phyloP scores from a whole-genome alignment of 2,113 vertebrate species.

The Hepsetus odoe region DNA sequence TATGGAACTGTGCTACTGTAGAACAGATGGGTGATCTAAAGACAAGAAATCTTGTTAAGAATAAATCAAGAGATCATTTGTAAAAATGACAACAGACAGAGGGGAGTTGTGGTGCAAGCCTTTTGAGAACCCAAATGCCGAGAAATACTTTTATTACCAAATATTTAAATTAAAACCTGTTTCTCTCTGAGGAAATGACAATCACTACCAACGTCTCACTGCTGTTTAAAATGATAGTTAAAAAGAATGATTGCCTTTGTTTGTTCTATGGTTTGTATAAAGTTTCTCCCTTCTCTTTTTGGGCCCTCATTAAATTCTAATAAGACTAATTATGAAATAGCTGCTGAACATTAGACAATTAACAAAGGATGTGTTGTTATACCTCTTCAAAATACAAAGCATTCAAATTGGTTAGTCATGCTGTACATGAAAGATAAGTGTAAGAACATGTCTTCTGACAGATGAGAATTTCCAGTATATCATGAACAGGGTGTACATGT shows the following conservation, averaged over 20 bases:
- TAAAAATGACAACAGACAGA: conserved; percentile 50
- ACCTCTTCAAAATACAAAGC: not conserved
- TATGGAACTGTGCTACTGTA: conserved; percentile 29
- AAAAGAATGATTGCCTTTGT: conserved; percentile 57
- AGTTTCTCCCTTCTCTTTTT: conserved; percentile 54
- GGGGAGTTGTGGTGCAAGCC: not conserved
- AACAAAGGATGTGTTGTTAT: conserved; percentile 10
- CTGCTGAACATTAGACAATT: conserved; percentile 44
- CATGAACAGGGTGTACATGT: conserved; percentile 11
- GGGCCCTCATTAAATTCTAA: conserved; percentile 66
- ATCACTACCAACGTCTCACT: conserved; percentile 3
- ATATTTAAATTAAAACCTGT: conserved; percentile 23
- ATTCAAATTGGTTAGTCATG: not conserved
- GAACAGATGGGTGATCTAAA: conserved; percentile 25
- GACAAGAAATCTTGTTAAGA: conserved; percentile 21
- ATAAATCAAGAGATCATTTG: conserved; percentile 31
- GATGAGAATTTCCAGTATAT: conserved; percentile 54
- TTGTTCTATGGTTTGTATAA: conserved; percentile 45
- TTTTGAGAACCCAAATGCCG: not conserved
- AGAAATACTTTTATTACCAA: not conserved
- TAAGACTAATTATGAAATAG: conserved; percentile 52
- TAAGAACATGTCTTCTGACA: conserved; percentile 42
- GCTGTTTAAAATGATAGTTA: not conserved
- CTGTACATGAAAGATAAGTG: conserved; percentile 35
- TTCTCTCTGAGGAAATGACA: conserved; percentile 25